Evolutionary conservation across 1,140 invertebrate species (phyloP), one percentile per base, ranked within the genome.

Genomic region (Pectinophora gossypiella): DNA sequence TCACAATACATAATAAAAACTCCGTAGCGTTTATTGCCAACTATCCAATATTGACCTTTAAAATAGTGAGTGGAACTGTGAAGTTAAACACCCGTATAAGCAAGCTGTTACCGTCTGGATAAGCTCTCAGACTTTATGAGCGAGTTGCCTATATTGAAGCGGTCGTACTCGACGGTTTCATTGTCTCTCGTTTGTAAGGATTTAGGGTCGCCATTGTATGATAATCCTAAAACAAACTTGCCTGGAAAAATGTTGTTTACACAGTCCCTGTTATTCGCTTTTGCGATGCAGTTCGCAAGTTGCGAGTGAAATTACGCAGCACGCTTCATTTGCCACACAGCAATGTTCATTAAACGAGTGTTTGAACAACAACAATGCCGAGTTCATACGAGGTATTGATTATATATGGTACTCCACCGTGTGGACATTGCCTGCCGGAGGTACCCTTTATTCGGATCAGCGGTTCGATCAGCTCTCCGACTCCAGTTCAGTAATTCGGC

Each of bases 101-200:
- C 7, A 7, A 7, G 36, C 13, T 13, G 36, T 40, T 40, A 40
- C 36, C 36, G 16, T 15, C 13, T 15, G 36, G 36, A 40, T 40
- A 40, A 40, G 10, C 36, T 40, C 36, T 40, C 36, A 40, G 10
- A 40, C 36, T 40, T 40, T 40, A 40, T 40, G 36, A 40, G 5
- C n/a, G 36, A 40, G 36, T 40, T 40, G 36, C 15, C 36, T 27
- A 15, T 38, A 38, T 13, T 38, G 35, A 38, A 38, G 35, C 35
- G 6, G 23, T 38, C 35, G 35, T 40, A 40, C 36, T 18, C 36
- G 36, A 15, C 36, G 4, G n/a, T 40, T 40, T 40, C 36, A 40
- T 40, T 40, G 36, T 40, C 36, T 16, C 36, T 15, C 16, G 36
- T 15, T 40, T 40, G 36, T 40, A 15, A 10, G 36, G 36, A 40